Base-by-base conservation (phyloP, 2,113 vertebrate genomes). In the Erinaceus europaeus region DNA sequence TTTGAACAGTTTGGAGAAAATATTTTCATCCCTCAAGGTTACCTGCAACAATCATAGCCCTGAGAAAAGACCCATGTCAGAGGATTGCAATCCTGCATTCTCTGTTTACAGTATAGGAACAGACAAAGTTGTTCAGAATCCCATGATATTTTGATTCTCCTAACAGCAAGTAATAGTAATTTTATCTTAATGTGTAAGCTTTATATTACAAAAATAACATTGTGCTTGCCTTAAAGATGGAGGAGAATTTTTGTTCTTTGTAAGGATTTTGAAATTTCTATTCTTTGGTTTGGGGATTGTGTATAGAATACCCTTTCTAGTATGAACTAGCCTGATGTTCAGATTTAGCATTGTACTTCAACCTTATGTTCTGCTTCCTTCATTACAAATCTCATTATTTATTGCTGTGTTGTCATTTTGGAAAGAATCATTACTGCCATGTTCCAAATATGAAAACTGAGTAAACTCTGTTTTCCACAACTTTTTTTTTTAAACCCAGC, bases 111-210 rank as follows among this genome's bases (percentile, higher is more conserved):
- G 17, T 15, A 12, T 14, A 7, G 48, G 55, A 62, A 20, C 6
- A 36, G 25, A 32, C 57, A 23, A 0, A 3, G 6, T 7, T 21
- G 13, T 17, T 64, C 61, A 64, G 61, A 1, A 32, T 18, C 61
- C n/a, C 9, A 18, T 20, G 18, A 9, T 18, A 20, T 6, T 40
- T 42, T 55, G 50, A 40, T 32, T 79, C 5, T 75, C 46, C 68
- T n/a, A 46, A 5, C n/a, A 53, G 21, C 32, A 27, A 71, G 6
- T 85, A 55, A 83, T 38, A 88, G 73, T 65, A 46, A 72, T 91
- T 89, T 10, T 77, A 46, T 89, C 91, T 82, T 85, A 57, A 25
- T 93, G 57, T 78, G 25, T 11, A 40, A 48, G 67, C 90, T 61
- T 80, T 18, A 29, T 38, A 81, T 76, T 23, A 42, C 34, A 59